Base-by-base conservation (phyloP, 2,113 vertebrate genomes). In the Hiodon tergisus region DNA sequence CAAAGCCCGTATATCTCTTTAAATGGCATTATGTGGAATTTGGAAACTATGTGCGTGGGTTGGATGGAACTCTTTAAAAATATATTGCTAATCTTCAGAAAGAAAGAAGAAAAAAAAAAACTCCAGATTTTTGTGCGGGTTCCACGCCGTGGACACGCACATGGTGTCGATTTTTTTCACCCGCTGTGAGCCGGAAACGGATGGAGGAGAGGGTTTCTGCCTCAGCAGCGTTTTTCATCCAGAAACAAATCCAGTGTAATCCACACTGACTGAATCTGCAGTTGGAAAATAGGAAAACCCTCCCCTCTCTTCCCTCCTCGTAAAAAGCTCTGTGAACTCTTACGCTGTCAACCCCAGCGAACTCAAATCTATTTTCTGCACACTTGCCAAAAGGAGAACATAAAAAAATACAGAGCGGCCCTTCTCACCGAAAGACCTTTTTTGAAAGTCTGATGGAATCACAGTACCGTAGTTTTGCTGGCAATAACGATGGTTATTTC, bases 381-480 rank as follows among this genome's bases (percentile, higher is more conserved):
- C 11, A 50, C 46, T 3, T 81, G 78, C 80, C 85, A 83, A 80
- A 80, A 76, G 79, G 82, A 84, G 52, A 58, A 50, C 48, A 83
- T 79, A 84, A 73, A 68, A 31, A 71, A 77, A 47, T 54, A 78
- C 73, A 77, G 77, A 75, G 65, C 76, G 31, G 60, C 54, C 69
- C 71, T 79, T 83, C 80, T 84, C 82, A 81, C 76, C 77, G 61
- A 80, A 48, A 71, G 71, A 72, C n/a, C 67, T 69, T 69, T 58
- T 75, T 71, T 71, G 14, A 71, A 62, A 63, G 68, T 63, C 59
- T 62, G 46, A 63, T 55, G 69, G 75, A 63, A 82, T 86, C 79
- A 76, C 46, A 76, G 31, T 73, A 76, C 63, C 80, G 73, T 73
- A 79, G 85, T 89, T 83, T 76, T 83, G 69, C 85, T 86, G 86